Evolutionary conservation across 2,113 vertebrate genomes (phyloP).

Genomic region (Crypturellus undulatus): DNA sequence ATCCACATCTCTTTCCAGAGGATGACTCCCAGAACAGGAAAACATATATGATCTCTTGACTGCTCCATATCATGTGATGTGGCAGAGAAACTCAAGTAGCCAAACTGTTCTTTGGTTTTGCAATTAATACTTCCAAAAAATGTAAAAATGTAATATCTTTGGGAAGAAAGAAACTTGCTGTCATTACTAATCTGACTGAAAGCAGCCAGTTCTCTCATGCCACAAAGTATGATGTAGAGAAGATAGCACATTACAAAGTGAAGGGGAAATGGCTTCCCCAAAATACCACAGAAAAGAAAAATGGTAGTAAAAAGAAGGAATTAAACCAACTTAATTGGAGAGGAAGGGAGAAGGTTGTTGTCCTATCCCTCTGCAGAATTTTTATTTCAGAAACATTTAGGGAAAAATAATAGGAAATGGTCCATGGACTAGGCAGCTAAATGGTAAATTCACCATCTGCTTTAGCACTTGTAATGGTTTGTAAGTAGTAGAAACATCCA

Average conservation of each 20-base stretch:
- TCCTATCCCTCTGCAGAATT: not conserved
- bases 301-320: not conserved
- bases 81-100: not conserved
- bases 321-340: not conserved
- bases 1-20: not conserved
- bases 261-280: not conserved
- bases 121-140: not conserved
- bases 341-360: not conserved
- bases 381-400: not conserved
- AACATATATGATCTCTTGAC: not conserved
- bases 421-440: not conserved
- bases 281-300: not conserved
- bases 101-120: not conserved
- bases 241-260: not conserved
- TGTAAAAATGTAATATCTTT: not conserved
- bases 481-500: not conserved
- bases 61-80: not conserved
- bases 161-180: not conserved
- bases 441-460: slow-evolving; percentile 17
- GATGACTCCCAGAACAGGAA: fast-evolving
- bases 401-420: not conserved
- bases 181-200: not conserved
- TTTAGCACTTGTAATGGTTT: not conserved
- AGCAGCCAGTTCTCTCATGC: not conserved
- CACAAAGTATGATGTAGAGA: not conserved